These are phyloP conservation scores for Guaruba guarouba DNA, from an alignment of 2,113 vertebrate species.

Conservation along the genomic window DNA sequence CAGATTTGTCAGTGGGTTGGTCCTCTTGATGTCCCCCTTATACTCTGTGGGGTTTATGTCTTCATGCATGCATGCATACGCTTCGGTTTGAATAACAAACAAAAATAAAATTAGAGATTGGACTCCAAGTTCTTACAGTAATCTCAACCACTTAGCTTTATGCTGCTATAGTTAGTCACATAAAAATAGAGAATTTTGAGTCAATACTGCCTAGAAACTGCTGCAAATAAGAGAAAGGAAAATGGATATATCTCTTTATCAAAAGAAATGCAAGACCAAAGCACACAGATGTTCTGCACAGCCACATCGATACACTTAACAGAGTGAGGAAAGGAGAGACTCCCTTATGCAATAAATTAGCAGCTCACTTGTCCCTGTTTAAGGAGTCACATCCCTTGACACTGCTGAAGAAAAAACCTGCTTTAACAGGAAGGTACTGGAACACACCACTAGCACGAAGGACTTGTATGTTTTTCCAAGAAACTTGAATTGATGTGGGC, in stretches of 20 bases:
- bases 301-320: fast-evolving
- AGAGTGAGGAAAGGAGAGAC: neutral
- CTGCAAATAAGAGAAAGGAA: neutral
- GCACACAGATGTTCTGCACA: neutral
- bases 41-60: neutral
- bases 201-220: slow-evolving; percentile 8
- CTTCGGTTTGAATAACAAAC: neutral
- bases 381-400: neutral
- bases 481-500: neutral
- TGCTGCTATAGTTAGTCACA: neutral
- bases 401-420: neutral
- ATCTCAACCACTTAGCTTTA: neutral
- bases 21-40: neutral
- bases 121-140: neutral
- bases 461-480: neutral
- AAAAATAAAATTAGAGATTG: neutral
- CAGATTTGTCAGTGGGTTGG: neutral
- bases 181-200: slow-evolving; percentile 6
- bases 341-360: neutral
- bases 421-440: neutral
- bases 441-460: neutral
- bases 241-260: neutral
- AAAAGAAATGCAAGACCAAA: neutral
- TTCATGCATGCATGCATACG: neutral
- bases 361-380: neutral